Evolutionary conservation across 1,140 invertebrate species (phyloP), one percentile per base, ranked within the genome.

Genomic region (Stratiolaelaps scimitus): DNA sequence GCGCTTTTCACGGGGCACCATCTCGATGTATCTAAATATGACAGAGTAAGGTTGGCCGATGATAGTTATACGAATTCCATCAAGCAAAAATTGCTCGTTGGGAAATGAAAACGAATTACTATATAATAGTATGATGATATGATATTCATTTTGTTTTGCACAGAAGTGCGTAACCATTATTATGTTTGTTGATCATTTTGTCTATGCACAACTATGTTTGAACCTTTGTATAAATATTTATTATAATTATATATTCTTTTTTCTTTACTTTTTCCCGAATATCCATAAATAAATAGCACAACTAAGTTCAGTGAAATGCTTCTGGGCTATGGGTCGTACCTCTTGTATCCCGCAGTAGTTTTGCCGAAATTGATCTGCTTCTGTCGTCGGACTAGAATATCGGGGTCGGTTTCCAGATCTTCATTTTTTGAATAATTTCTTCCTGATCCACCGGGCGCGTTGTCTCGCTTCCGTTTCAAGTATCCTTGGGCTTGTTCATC

Each of bases 281-380:
- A n/a, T n/a, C n/a, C n/a, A n/a, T n/a, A n/a, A n/a, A n/a, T n/a
- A n/a, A n/a, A n/a, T n/a, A n/a, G n/a, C n/a, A n/a, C n/a, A n/a
- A n/a, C n/a, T n/a, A n/a, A n/a, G n/a, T n/a, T n/a, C n/a, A n/a
- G n/a, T n/a, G n/a, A n/a, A n/a, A n/a, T n/a, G n/a, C n/a, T n/a
- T n/a, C n/a, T n/a, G n/a, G n/a, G n/a, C n/a, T n/a, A n/a, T n/a
- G n/a, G n/a, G 1, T 80, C 73, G 70, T 92, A 95, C 75, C 83
- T 83, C 65, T 87, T 82, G 76, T 95, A 95, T 44, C 87, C 88
- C 68, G 84, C 75, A 13, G 90, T 94, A 73, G 92, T 92, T 79
- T 93, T 94, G 23, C 92, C 92, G 79, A 89, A 93, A 74, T 93
- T 88, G 74, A 95, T 90, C 76, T 92, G 88, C 76, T 93, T 94